Percentiles rank a stretch among this genome's conserved stretches.
These are phyloP conservation scores for Ricordea florida DNA, from an alignment of 92 coral and sea anemone species.

Conservation along the genomic window DNA sequence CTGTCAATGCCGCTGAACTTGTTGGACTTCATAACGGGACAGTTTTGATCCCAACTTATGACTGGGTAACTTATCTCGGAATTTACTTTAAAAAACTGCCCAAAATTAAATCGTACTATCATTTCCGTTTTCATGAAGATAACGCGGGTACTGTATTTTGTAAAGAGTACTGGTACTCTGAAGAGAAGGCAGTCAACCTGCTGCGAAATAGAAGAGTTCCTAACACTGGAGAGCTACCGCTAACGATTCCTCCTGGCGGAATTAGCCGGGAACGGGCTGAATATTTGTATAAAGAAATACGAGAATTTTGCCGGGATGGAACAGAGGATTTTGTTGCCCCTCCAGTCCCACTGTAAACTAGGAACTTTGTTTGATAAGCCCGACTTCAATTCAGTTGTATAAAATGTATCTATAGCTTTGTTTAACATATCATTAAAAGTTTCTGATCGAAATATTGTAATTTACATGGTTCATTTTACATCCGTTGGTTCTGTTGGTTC, in stretches of 20 bases:
- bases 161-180: constrained; percentile 1
- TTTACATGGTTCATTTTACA: no score
- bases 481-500: no score
- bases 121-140: no score
- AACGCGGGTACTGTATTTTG: constrained; percentile 18
- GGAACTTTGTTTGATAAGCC: no score
- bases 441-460: no score
- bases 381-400: no score
- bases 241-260: constrained; percentile 12
- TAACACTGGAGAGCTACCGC: background rate
- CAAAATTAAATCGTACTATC: constrained; percentile 19
- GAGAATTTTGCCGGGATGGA: constrained; percentile 25
- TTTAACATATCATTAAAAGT: no score
- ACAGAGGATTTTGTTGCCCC: constrained; percentile 43
- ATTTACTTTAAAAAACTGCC: constrained; percentile 38
- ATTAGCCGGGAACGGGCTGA: constrained; percentile 1
- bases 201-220: constrained; percentile 2
- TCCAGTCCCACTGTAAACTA: no score
- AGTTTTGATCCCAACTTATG: no score
- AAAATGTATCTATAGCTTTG: no score
- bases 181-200: background rate
- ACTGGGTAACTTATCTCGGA: constrained; percentile 4
- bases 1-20: background rate
- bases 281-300: constrained; percentile 28
- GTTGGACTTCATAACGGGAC: background rate